Percentiles rank a stretch among this genome's conserved stretches.
Conservation (phyloP, 2,888 invertebrate genomes). For the Helicoverpa assulta region DNA sequence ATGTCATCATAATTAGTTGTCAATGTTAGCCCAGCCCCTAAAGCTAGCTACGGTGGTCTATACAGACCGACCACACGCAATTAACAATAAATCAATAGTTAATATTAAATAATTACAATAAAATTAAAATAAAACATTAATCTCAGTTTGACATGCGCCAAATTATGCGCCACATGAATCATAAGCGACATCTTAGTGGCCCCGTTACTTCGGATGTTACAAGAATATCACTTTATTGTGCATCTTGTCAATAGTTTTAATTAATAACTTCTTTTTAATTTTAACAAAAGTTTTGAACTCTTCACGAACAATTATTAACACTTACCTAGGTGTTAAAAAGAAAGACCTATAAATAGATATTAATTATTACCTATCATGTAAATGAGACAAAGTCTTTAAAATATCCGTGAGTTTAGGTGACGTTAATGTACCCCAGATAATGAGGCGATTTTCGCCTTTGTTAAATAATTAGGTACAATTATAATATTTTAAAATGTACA, state of each 20-base stretch:
- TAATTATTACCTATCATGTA: too few relatives aligned
- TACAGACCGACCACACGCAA: slow-evolving; percentile 36
- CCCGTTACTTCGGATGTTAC: slow-evolving; percentile 7
- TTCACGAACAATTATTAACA: too few relatives aligned
- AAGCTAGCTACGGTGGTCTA: slow-evolving; percentile 20
- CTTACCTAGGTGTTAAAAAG: too few relatives aligned
- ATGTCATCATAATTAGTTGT: slow-evolving; percentile 6
- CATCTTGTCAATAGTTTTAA: not conserved
- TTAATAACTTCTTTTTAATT: too few relatives aligned
- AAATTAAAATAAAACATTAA: slow-evolving; percentile 31
- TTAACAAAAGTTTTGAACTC: too few relatives aligned
- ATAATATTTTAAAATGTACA: not conserved
- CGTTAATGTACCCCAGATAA: too few relatives aligned
- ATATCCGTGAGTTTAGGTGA: too few relatives aligned
- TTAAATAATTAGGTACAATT: too few relatives aligned
- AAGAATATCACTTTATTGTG: not conserved
- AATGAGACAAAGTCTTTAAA: too few relatives aligned
- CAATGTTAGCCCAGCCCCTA: slow-evolving; percentile 1
- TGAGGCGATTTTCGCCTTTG: not conserved
- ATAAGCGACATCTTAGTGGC: slow-evolving; percentile 12
- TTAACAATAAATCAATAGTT: slow-evolving; percentile 47
- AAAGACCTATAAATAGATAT: too few relatives aligned
- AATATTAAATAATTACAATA: slow-evolving; percentile 28
- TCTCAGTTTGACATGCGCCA: slow-evolving; percentile 44
- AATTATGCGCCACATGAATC: slow-evolving; percentile 34